Base-by-base conservation (phyloP, 2,888 invertebrate species). In the Drosophila eohydei region DNA sequence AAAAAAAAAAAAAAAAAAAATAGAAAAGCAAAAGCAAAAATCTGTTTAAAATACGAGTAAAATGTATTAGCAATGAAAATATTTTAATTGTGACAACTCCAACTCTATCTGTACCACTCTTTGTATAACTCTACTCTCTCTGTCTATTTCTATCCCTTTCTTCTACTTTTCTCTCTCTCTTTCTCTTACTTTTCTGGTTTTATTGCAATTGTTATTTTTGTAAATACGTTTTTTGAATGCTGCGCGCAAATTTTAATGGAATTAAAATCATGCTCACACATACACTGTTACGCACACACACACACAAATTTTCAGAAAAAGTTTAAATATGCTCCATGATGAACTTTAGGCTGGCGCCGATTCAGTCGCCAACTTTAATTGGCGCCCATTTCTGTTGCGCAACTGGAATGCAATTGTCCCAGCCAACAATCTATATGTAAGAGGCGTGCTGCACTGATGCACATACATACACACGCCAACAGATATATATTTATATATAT, bases 361-460 rank as follows among this genome's bases (percentile, higher is more conserved):
- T 56, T 67, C 54, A 74, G 58, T 68, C 83, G 73, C 78, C 77
- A 83, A 83, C 80, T 83, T 89, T 83, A 88, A 88, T 86, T 89
- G 90, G 89, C 89, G 89, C 60, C 89, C 90, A 73, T 85, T 89
- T 74, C 63, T 88, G 81, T 73, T 90, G 64, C 90, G 90, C 78
- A 85, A 89, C 83, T 90, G 90, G 90, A 89, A 85, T 83, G 81
- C 83, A 77, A 78, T 90, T 83, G 84, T 80, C 55, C 89, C 89
- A 44, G 78, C 83, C 74, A 90, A 73, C 78, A 90, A 89, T 83
- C 74, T 90, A 72, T 89, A 90, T 71, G 79, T 88, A 74, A 83
- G 89, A 65, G 88, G 88, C 7, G 73, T 78, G n/a, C 75, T 88
- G 64, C 78, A 84, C 59, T 83, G 56, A 46, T 28, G 32, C 28